A percentile compares a stretch with the other conserved stretches of the same genome.
Conservation (phyloP, 2,888 invertebrate species). For the Aleiodes leptofemur region DNA sequence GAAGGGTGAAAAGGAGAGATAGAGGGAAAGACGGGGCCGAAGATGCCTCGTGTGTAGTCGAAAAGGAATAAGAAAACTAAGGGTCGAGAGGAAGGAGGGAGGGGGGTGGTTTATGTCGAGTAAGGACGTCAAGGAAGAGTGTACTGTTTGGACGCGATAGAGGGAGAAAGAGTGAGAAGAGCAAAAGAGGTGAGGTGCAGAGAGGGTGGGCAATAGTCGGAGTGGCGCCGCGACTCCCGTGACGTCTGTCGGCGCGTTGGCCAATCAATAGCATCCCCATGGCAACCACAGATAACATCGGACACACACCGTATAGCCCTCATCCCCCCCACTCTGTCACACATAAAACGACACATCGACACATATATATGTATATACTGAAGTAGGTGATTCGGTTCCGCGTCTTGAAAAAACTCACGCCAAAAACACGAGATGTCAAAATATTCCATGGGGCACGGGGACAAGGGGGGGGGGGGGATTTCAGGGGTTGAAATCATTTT, state of each 20-base stretch:
- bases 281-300: conserved; percentile 76
- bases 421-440: too few species aligned
- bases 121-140: conserved; percentile 43
- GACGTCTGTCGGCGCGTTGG: conserved; percentile 76
- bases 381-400: not conserved
- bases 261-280: conserved; percentile 76
- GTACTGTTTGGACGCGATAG: conserved; percentile 43
- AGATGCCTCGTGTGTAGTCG: conserved; percentile 41
- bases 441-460: too few species aligned
- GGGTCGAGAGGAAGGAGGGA: conserved; percentile 50
- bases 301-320: conserved; percentile 69
- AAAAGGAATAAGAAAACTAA: conserved; percentile 34
- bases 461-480: too few species aligned
- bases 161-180: conserved; percentile 40
- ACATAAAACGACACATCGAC: conserved; percentile 59
- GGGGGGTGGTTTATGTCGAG: conserved; percentile 45
- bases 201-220: conserved; percentile 77
- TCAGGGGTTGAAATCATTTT: too few species aligned
- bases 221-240: conserved; percentile 78
- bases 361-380: not conserved
- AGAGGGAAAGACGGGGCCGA: too few species aligned
- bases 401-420: not conserved
- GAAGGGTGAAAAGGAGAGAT: conserved; percentile 47
- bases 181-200: conserved; percentile 49
- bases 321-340: conserved; percentile 7